These are phyloP conservation scores for Calameuta pallipes DNA, from an alignment of 2,888 invertebrate genomes.

Conservation along the genomic window DNA sequence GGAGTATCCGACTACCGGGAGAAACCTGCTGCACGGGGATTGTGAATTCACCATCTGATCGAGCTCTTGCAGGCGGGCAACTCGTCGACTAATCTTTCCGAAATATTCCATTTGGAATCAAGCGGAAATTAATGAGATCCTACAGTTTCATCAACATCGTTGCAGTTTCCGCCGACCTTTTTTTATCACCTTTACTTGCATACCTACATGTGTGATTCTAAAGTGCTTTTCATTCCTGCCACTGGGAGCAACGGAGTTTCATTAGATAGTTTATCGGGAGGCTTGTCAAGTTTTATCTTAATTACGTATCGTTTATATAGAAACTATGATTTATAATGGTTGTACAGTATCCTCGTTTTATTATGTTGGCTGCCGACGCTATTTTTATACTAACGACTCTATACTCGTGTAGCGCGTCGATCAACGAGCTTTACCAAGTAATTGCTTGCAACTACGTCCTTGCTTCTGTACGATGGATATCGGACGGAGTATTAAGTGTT, in stretches of 20 bases:
- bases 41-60: neutral
- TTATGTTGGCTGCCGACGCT: too few species aligned
- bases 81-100: slow-evolving; percentile 43
- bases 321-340: too few species aligned
- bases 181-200: neutral
- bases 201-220: neutral
- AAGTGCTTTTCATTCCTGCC: neutral
- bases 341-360: too few species aligned
- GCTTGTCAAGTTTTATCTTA: slow-evolving; percentile 40
- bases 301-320: slow-evolving; percentile 36
- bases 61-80: slow-evolving; percentile 25
- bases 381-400: too few species aligned
- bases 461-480: too few species aligned
- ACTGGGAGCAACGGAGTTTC: too few species aligned
- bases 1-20: slow-evolving; percentile 24
- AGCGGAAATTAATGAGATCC: slow-evolving; percentile 50
- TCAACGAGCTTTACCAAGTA: too few species aligned
- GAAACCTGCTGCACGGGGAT: neutral
- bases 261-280: slow-evolving; percentile 31
- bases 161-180: neutral
- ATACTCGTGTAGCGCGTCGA: too few species aligned
- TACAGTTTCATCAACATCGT: neutral
- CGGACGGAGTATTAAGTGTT: too few species aligned
- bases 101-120: slow-evolving; percentile 48
- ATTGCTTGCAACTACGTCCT: too few species aligned